Evolutionary conservation across 2,113 vertebrate species (phyloP), one percentile per base, ranked within the genome.

Genomic region (Tympanuchus pallidicinctus): DNA sequence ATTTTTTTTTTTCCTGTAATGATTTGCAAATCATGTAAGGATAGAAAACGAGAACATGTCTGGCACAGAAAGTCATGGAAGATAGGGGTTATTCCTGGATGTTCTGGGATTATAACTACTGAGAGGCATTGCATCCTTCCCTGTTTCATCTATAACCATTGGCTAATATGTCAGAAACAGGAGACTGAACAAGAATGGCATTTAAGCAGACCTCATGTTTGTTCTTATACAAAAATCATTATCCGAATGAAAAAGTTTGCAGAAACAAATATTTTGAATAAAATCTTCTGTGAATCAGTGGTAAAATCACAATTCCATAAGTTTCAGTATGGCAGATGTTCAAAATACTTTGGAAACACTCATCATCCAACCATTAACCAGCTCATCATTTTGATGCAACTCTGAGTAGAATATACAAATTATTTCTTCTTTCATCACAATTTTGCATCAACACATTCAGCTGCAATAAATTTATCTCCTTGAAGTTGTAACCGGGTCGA

Each of bases 1-100:
- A 78, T 27, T 61, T 69, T 84, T 13, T 24, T 25, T 52, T 54
- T 54, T 92, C 64, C 85, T 94, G 13, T 85, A 80, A 89, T 27
- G 36, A 66, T 95, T 20, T 12, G 40, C 38, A 91, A 94, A 85
- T 59, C 89, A 82, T 75, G 27, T 30, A 54, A 54, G 27, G 52
- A 28, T 54, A 54, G 52, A 54, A 54, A 89, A 79, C 48, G 50
- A 85, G 92, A 76, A 7, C 52, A 48, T 73, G 89, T 91, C 60
- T 94, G 73, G 57, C 65, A 89, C 5, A 64, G 45, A 86, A 90
- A 60, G 28, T 56, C 24, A 32, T 90, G 65, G 47, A 85, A 88
- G 34, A 32, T 76, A 36, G 57, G n/a, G 84, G 25, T 65, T 76
- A 89, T 32, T 48, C 15, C 42, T 73, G 59, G 48, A 91, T 91